A percentile compares a stretch with the other conserved stretches of the same genome.
phyloP scores from a whole-genome alignment of 2,888 invertebrate genomes.

The Pycnomerus fuliginosus region DNA sequence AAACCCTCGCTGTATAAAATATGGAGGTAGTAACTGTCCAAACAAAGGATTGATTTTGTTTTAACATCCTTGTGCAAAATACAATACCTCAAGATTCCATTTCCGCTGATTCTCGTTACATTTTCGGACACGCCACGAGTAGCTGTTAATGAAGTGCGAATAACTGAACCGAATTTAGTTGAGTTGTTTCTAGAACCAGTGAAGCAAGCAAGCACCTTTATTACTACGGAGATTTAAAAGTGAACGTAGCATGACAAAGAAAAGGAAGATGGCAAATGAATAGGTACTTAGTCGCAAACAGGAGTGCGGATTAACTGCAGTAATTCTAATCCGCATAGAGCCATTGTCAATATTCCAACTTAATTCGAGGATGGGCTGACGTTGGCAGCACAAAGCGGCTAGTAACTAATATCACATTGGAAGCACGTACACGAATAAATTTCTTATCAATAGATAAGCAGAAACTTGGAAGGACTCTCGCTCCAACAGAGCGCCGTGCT shows the following conservation, averaged over 20 bases:
- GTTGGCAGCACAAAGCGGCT: background rate
- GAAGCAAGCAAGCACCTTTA: no score
- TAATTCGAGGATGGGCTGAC: background rate
- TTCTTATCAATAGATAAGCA: slow-evolving; percentile 1
- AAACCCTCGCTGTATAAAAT: slow-evolving; percentile 27
- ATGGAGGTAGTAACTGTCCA: slow-evolving; percentile 29
- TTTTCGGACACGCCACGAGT: no score
- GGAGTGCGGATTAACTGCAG: slow-evolving; percentile 12
- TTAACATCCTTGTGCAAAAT: slow-evolving; percentile 25
- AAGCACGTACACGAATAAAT: slow-evolving; percentile 18
- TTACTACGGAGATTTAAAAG: no score
- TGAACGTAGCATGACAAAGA: no score
- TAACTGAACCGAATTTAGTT: no score
- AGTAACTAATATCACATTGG: slow-evolving; percentile 12
- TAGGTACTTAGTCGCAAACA: no score
- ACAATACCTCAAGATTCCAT: slow-evolving; percentile 21
- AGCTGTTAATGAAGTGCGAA: no score
- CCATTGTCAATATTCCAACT: slow-evolving; percentile 8
- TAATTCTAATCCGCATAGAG: slow-evolving; percentile 12
- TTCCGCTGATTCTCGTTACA: no score
- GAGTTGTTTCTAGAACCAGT: no score
- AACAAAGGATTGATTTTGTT: slow-evolving; percentile 28
- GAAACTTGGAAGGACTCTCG: background rate
- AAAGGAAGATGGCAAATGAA: no score
- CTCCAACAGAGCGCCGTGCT: background rate